Percentiles rank a stretch among this genome's conserved stretches.
Evolutionary conservation across 2,113 vertebrate genomes (phyloP).

Genomic region (Sclerurus mexicanus): DNA sequence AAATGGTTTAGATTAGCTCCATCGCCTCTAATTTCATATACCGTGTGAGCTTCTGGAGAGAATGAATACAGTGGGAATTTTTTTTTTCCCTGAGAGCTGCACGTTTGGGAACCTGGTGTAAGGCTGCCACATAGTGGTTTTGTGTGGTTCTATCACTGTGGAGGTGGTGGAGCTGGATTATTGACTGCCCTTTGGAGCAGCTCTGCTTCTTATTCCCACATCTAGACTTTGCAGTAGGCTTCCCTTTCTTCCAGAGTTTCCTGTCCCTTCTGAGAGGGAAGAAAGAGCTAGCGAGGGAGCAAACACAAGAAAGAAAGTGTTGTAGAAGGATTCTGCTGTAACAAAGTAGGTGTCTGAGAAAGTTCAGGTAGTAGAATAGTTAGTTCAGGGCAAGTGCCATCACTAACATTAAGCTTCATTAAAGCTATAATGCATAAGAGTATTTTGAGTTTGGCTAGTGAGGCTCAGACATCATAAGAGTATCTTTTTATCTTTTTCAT

Average conservation of each 20-base stretch:
- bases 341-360: not conserved
- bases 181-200: not conserved
- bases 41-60: not conserved
- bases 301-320: not conserved
- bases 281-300: not conserved
- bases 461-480: not conserved
- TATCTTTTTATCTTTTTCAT: not conserved
- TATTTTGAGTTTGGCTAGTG: not conserved
- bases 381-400: not conserved
- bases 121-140: conserved; percentile 42
- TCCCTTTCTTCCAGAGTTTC: not conserved
- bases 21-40: not conserved
- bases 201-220: not conserved
- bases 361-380: not conserved
- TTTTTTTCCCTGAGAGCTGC: not conserved
- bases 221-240: not conserved
- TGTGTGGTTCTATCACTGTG: not conserved
- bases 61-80: not conserved
- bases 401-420: not conserved
- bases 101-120: not conserved
- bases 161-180: accelerated
- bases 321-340: not conserved
- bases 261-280: not conserved
- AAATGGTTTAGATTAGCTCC: not conserved
- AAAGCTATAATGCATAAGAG: not conserved